A percentile compares a stretch with the other conserved stretches of the same genome.
phyloP scores from a whole-genome alignment of 1,140 invertebrate species.

The Drosophila albomicans region DNA sequence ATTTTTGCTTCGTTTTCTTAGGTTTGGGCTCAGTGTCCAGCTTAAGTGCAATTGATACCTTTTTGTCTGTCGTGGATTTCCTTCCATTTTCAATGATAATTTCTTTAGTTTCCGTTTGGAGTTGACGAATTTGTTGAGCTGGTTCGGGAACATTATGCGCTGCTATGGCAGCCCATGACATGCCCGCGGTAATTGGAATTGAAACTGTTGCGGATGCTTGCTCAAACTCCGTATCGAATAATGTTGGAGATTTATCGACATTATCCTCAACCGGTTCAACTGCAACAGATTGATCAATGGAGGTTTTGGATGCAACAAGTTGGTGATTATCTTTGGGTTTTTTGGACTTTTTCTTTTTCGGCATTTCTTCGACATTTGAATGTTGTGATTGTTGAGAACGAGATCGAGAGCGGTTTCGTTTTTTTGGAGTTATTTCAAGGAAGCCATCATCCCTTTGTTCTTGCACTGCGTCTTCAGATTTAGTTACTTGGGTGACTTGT shows the following conservation, averaged over 20 bases:
- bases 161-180: slow-evolving; percentile 80
- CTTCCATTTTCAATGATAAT: slow-evolving; percentile 12
- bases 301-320: not conserved
- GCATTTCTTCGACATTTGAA: slow-evolving; percentile 56
- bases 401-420: slow-evolving; percentile 71
- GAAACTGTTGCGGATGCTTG: not conserved
- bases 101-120: slow-evolving; percentile 49
- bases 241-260: not conserved
- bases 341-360: slow-evolving; percentile 62
- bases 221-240: not conserved
- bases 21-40: slow-evolving; percentile 60
- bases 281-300: slow-evolving; percentile 1
- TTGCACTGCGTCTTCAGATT: slow-evolving; percentile 19
- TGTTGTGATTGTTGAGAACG: slow-evolving; percentile 71
- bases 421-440: slow-evolving; percentile 65
- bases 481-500: slow-evolving; percentile 55
- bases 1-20: slow-evolving; percentile 74
- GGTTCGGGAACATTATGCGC: slow-evolving; percentile 82
- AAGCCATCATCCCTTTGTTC: slow-evolving; percentile 67
- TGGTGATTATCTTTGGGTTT: slow-evolving; percentile 56
- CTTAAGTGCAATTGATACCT: slow-evolving; percentile 54
- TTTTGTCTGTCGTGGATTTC: slow-evolving; percentile 26
- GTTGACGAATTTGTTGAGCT: slow-evolving; percentile 65
- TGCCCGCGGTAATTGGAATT: slow-evolving; percentile 49
- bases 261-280: not conserved